phyloP scores from a whole-genome alignment of 2,113 vertebrate species.

The Campylorhamphus procurvoides region DNA sequence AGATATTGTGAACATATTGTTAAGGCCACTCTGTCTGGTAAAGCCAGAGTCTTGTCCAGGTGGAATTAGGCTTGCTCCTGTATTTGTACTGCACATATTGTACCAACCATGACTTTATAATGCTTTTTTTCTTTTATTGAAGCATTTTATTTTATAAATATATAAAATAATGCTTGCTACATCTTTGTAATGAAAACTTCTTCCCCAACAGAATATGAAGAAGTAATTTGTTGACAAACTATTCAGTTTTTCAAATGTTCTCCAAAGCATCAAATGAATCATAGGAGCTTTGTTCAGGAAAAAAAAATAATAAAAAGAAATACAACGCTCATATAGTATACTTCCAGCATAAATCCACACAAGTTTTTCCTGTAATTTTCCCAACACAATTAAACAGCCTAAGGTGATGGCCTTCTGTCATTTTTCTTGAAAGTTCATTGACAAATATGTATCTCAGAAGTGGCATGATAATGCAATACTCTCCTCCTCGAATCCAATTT shows the following conservation, averaged over 20 bases:
- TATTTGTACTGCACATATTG: neutral
- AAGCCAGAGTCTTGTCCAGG: neutral
- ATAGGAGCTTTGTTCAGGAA: neutral
- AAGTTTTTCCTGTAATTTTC: neutral
- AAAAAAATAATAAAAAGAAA: neutral
- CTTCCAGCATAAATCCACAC: neutral
- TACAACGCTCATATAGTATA: neutral
- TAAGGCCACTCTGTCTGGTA: neutral
- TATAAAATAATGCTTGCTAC: neutral
- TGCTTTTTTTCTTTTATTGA: neutral
- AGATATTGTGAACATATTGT: neutral
- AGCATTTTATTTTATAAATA: neutral
- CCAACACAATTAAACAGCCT: neutral
- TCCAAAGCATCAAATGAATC: neutral
- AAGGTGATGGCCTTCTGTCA: neutral
- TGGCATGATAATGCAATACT: neutral
- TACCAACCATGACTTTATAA: neutral
- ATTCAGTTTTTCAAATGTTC: neutral
- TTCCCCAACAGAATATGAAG: neutral
- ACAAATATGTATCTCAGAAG: neutral
- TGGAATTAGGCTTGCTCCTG: neutral
- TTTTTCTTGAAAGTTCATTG: neutral
- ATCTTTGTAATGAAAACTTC: neutral
- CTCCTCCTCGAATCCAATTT: neutral
- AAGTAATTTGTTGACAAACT: neutral